phyloP scores from a whole-genome alignment of 2,888 invertebrate species.

The Capitulum mitella region DNA sequence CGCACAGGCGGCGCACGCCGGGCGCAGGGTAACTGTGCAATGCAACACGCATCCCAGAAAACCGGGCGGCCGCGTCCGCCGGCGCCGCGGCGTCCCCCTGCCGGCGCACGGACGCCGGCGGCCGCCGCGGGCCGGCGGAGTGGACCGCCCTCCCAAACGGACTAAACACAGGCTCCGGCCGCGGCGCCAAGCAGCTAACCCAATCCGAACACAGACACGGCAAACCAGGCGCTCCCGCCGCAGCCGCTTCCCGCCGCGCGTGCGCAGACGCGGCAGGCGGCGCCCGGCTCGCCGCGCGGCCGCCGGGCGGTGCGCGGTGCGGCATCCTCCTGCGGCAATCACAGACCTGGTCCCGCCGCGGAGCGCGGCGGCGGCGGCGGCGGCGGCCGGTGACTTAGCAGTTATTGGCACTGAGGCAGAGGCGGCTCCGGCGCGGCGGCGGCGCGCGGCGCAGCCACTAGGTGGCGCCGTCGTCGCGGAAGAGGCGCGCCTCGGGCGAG shows the following conservation, averaged over 20 bases:
- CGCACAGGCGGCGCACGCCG: background rate
- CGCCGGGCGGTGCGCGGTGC: background rate
- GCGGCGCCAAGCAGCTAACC: background rate
- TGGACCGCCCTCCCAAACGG: background rate
- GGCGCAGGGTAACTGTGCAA: background rate
- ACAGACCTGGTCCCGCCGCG: background rate
- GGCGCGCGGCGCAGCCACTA: background rate
- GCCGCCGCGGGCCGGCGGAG: background rate
- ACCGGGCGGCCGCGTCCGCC: background rate
- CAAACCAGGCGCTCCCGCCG: background rate
- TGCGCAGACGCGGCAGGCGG: background rate
- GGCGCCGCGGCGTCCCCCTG: background rate
- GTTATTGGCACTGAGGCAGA: background rate
- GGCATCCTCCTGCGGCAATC: background rate
- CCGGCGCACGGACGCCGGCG: background rate
- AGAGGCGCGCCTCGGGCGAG: background rate
- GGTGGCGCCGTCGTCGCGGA: slow-evolving; percentile 7
- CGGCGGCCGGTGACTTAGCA: background rate
- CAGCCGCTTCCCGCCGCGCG: background rate
- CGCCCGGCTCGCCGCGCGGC: background rate
- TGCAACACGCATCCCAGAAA: background rate
- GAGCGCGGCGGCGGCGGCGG: background rate
- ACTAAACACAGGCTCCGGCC: background rate
- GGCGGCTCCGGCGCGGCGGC: background rate
- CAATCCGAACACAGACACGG: too few relatives aligned